phyloP scores from a whole-genome alignment of 2,888 invertebrate genomes.

The Prosapia bicincta region DNA sequence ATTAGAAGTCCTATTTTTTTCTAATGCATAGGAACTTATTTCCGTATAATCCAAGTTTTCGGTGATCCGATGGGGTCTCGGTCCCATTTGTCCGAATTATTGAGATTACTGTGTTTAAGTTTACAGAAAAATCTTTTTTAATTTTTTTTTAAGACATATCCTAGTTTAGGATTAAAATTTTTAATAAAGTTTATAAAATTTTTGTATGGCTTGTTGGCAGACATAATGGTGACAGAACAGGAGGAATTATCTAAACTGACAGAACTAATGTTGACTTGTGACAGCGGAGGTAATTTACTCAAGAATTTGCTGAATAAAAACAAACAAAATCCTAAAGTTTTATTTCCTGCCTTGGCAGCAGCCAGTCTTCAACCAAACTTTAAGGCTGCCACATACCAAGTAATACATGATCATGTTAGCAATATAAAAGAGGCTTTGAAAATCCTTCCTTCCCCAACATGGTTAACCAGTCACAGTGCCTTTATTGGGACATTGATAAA shows the following conservation, averaged over 20 bases:
- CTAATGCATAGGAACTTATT: too few species aligned
- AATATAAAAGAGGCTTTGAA: background rate
- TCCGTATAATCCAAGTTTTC: too few species aligned
- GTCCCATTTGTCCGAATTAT: too few species aligned
- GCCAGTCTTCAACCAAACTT: background rate
- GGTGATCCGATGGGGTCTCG: too few species aligned
- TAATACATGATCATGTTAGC: background rate
- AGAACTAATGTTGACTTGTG: conserved; percentile 4
- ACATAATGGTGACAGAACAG: background rate
- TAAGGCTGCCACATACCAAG: background rate
- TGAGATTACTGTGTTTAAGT: too few species aligned
- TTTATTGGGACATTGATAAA: background rate
- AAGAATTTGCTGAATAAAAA: conserved; percentile 15
- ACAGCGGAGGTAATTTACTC: background rate
- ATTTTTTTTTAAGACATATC: too few species aligned
- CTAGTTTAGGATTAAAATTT: too few species aligned
- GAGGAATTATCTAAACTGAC: conserved; percentile 12
- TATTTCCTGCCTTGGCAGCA: conserved; percentile 4
- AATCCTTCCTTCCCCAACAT: background rate
- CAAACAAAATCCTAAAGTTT: conserved; percentile 6
- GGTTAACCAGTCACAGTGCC: background rate
- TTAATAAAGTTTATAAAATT: too few species aligned
- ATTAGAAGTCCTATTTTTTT: too few species aligned
- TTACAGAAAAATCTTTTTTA: too few species aligned
- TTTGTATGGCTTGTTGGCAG: background rate